Conservation (phyloP, 30 jellyfish, hydroid and myxozoan species). For the Aurelia aurita complex sp. Pacific region DNA sequence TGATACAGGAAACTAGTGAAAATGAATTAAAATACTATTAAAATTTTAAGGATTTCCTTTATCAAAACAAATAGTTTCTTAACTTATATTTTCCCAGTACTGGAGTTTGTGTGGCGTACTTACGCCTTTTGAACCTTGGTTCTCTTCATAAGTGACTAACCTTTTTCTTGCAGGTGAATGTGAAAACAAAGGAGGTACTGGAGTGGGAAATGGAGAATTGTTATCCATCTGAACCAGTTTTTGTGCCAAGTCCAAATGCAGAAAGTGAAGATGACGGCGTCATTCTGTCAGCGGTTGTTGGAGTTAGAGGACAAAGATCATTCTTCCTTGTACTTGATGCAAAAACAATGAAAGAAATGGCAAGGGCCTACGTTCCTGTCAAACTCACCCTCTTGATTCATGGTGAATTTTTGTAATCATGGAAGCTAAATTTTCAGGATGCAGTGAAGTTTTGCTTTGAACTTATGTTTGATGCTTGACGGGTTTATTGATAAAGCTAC, state of each 20-base stretch:
- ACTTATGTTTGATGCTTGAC: no score
- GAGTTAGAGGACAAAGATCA: slow-evolving; percentile 66
- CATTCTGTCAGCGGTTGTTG: slow-evolving; percentile 63
- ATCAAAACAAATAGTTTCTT: no score
- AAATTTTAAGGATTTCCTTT: no score
- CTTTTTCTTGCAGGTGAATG: slow-evolving; percentile 36
- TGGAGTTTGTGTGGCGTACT: no score
- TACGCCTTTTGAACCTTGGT: no score
- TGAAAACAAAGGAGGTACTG: slow-evolving; percentile 49
- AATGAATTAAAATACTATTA: no score
- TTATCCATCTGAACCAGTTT: slow-evolving; percentile 78
- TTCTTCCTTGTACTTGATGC: slow-evolving; percentile 63
- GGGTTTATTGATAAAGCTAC: no score
- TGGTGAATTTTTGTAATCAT: slow-evolving; percentile 38
- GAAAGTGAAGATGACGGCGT: slow-evolving; percentile 78
- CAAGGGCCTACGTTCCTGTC: slow-evolving; percentile 65
- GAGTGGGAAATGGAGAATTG: slow-evolving; percentile 62
- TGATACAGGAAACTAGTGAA: no score
- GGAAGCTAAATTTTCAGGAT: no score
- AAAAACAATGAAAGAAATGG: slow-evolving; percentile 44
- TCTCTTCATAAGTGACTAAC: background rate
- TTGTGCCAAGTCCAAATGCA: slow-evolving; percentile 60
- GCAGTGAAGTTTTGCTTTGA: no score
- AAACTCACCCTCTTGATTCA: slow-evolving; percentile 40
- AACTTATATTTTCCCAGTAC: no score